A percentile compares a stretch with the other conserved stretches of the same genome.
Evolutionary conservation across 2,888 invertebrate genomes (phyloP).

Genomic region (Selenia dentaria): DNA sequence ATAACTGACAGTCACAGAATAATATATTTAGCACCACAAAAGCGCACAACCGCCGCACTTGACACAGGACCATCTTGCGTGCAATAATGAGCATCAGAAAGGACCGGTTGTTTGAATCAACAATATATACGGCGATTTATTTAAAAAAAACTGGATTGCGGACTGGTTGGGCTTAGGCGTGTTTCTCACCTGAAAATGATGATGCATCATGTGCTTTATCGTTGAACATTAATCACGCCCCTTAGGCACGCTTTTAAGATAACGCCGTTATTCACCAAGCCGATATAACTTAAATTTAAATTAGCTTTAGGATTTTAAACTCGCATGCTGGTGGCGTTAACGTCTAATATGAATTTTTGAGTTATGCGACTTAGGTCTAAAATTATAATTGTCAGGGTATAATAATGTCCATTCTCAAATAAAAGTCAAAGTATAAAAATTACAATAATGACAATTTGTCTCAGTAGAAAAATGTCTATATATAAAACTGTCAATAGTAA

Average conservation of each 20-base stretch:
- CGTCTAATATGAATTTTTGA: too few relatives aligned
- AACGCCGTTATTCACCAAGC: neutral
- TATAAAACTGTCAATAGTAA: too few relatives aligned
- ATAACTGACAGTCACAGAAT: constrained; percentile 42
- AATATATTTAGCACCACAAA: constrained; percentile 33
- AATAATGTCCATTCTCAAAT: too few relatives aligned
- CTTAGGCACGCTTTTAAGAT: neutral
- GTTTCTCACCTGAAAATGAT: constrained; percentile 5
- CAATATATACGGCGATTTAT: constrained; percentile 46
- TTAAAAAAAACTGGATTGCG: constrained; percentile 46
- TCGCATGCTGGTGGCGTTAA: too few relatives aligned
- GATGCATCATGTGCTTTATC: constrained; percentile 1
- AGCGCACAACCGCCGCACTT: constrained; percentile 39
- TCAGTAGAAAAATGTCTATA: too few relatives aligned
- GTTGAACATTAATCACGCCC: neutral
- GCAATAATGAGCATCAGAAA: constrained; percentile 43
- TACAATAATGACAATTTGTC: too few relatives aligned
- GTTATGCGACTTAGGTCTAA: too few relatives aligned
- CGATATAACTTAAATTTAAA: neutral
- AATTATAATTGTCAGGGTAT: too few relatives aligned
- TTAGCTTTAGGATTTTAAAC: neutral
- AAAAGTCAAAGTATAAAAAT: too few relatives aligned
- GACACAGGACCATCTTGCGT: constrained; percentile 47
- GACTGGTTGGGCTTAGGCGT: constrained; percentile 1
- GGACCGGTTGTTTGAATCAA: constrained; percentile 31